Percentiles rank a stretch among this genome's conserved stretches.
phyloP scores from a whole-genome alignment of 2,113 vertebrate species.

The Grammomys dolichurus region DNA sequence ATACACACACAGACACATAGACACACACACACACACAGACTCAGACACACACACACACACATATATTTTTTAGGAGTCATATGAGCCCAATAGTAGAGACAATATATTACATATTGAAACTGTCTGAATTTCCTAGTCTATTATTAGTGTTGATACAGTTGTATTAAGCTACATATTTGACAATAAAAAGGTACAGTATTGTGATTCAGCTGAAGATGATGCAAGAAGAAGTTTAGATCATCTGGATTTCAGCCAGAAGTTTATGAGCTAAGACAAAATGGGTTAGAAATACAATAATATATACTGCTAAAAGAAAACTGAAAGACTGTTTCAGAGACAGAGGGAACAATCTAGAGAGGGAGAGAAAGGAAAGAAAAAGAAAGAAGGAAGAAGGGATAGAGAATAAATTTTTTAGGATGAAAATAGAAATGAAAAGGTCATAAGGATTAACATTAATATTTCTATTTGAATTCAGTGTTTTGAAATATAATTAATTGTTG shows the following conservation, averaged over 20 bases:
- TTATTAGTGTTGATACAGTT: not conserved
- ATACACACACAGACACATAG: no score
- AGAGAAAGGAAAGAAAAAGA: no score
- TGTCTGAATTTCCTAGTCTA: not conserved
- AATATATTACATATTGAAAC: not conserved
- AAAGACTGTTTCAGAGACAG: rapidly evolving
- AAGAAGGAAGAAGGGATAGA: not conserved
- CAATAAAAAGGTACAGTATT: not conserved
- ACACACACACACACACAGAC: no score
- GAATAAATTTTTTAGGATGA: not conserved
- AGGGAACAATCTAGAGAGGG: not conserved
- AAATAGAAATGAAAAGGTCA: not conserved
- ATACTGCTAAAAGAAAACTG: rapidly evolving
- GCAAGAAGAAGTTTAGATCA: not conserved
- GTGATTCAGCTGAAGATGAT: not conserved
- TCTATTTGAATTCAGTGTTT: not conserved
- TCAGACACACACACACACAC: no score
- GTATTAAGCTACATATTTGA: not conserved
- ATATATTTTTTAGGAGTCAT: not conserved
- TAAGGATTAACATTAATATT: not conserved
- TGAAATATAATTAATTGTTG: not conserved
- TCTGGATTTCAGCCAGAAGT: not conserved
- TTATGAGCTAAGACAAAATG: not conserved
- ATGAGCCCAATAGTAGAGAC: not conserved
- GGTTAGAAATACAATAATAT: not conserved